Evolutionary conservation across 2,888 invertebrate genomes (phyloP).

Genomic region (Sialis lutaria): DNA sequence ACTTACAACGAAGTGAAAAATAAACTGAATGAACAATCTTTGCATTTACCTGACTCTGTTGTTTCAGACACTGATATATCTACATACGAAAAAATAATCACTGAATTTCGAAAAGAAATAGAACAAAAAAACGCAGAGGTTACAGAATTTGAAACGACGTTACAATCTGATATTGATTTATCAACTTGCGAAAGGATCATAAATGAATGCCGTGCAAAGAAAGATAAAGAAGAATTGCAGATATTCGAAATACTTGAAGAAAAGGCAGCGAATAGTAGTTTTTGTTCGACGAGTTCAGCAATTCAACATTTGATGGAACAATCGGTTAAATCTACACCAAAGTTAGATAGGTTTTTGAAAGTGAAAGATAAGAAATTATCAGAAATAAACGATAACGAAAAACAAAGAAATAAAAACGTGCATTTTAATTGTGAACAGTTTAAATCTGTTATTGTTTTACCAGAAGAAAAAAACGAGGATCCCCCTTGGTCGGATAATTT

Average conservation of each 20-base stretch:
- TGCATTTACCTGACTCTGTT: no score
- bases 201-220: conserved; percentile 12
- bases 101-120: neutral
- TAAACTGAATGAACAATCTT: neutral
- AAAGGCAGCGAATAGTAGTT: conserved; percentile 51
- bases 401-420: neutral
- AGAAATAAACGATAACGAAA: conserved; percentile 18
- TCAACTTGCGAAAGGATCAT: conserved; percentile 2
- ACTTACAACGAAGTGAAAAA: neutral
- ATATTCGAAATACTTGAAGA: conserved; percentile 66
- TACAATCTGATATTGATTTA: neutral
- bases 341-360: conserved; percentile 3
- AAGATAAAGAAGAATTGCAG: conserved; percentile 39
- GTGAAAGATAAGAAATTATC: conserved; percentile 21
- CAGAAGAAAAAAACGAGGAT: conserved; percentile 6
- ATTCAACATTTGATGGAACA: conserved; percentile 34
- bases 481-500: conserved; percentile 6
- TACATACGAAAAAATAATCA: neutral
- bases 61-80: neutral
- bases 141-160: neutral
- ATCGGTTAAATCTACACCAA: conserved; percentile 21
- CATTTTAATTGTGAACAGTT: neutral
- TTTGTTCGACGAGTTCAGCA: conserved; percentile 49
- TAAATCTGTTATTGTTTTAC: neutral
- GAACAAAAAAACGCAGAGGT: neutral